Evolutionary conservation across 35 echinoderm and acorn worm genomes (phyloP), one percentile per base, ranked within the genome.

Genomic region (Ophioderma brevispina): DNA sequence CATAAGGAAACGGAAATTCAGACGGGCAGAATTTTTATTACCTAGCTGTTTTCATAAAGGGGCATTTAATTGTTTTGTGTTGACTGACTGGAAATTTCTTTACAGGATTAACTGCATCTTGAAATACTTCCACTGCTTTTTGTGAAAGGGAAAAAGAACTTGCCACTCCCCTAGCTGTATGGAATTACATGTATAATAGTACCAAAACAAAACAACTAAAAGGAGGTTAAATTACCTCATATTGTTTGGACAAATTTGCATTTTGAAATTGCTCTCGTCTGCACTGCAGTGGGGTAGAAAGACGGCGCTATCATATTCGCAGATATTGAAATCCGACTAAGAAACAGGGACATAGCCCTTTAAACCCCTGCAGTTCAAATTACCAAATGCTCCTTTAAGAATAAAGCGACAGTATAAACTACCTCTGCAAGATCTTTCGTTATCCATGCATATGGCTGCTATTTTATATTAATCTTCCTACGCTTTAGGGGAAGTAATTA

Each of bases 11-110:
- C 15, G 59, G 59, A 70, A 70, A 70, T 70, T 70, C 59, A 70
- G 59, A 70, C 17, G 28, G 59, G 59, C 59, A 13, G 59, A 70
- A 70, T 70, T 70, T 70, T 70, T 70, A 70, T 70, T 70, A 70
- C 59, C 23, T 15, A 70, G 28, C 15, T 70, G 59, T 70, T 70
- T 70, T 70, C 59, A 70, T 70, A 70, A 70, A 70, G 59, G 59
- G 59, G 59, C 59, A 70, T 70, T 70, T 70, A 70, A 70, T 70
- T 70, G 59, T 70, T 70, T 70, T 70, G 59, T 70, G 59, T 70
- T 70, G 59, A 70, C 59, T 18, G 59, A 70, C 2, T 70, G 3
- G 1, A 70, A 70, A 46, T n/a, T n/a, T n/a, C n/a, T n/a, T n/a
- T n/a, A n/a, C n/a, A n/a, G n/a, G n/a, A n/a, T n/a, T n/a, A n/a